Conservation (phyloP, 2,797 vertebrate species). For the Dendrocincla fuliginosa region DNA sequence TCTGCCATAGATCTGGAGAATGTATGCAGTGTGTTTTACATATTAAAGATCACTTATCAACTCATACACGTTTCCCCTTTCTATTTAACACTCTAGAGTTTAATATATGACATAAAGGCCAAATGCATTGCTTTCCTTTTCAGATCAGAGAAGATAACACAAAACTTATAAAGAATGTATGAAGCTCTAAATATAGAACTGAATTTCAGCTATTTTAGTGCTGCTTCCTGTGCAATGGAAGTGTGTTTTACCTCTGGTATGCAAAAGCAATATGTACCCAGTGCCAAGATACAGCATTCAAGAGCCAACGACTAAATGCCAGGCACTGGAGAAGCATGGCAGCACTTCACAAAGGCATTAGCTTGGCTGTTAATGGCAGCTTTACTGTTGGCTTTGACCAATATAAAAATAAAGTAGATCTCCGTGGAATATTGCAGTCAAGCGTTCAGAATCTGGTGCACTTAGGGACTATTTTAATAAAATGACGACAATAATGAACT, state of each 20-base stretch:
- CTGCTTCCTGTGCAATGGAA: neutral
- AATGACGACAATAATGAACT: constrained; percentile 34
- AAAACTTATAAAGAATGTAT: constrained; percentile 47
- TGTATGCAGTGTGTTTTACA: neutral
- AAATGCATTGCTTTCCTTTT: constrained; percentile 27
- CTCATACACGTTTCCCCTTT: constrained; percentile 10
- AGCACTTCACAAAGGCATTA: neutral
- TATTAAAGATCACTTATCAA: constrained; percentile 39
- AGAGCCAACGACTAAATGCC: neutral
- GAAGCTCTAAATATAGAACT: constrained; percentile 40
- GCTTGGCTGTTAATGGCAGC: neutral
- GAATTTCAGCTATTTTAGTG: neutral
- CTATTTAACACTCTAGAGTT: constrained; percentile 32
- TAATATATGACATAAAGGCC: constrained; percentile 29
- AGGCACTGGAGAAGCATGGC: neutral
- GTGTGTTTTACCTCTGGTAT: neutral
- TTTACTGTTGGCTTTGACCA: constrained; percentile 31
- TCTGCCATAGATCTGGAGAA: neutral
- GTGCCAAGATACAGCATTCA: neutral
- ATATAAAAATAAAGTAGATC: constrained; percentile 27
- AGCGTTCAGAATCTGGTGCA: constrained; percentile 3
- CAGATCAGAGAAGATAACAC: constrained; percentile 33
- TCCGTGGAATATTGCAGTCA: neutral
- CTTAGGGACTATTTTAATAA: constrained; percentile 52
- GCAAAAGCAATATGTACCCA: neutral